Percentiles rank a stretch among this genome's conserved stretches.
phyloP scores from a whole-genome alignment of 1,140 invertebrate species.

The Campoletis sonorensis region DNA sequence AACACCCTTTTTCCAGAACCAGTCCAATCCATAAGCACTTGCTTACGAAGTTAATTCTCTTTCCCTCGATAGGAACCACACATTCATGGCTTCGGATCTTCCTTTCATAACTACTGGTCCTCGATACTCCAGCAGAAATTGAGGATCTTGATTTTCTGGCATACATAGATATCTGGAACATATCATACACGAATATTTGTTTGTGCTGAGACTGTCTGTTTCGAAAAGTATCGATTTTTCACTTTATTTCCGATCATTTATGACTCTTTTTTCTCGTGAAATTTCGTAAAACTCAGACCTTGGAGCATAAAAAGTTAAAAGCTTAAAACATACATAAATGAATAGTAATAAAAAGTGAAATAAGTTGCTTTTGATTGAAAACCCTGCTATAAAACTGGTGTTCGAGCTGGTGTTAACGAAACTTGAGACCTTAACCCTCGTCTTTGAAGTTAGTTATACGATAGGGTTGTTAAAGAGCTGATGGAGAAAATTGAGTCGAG shows the following conservation, averaged over 20 bases:
- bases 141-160: slow-evolving; percentile 89
- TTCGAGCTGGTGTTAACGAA: too few relatives aligned
- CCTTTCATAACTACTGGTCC: slow-evolving; percentile 96
- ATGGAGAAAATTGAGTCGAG: slow-evolving; percentile 25
- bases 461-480: background rate
- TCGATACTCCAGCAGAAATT: slow-evolving; percentile 91
- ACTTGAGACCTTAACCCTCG: too few relatives aligned
- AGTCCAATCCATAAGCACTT: too few relatives aligned
- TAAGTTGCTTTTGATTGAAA: too few relatives aligned
- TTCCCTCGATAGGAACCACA: slow-evolving; percentile 90
- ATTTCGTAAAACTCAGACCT: background rate
- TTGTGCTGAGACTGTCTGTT: background rate
- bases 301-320: too few relatives aligned
- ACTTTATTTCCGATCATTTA: too few relatives aligned
- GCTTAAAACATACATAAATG: too few relatives aligned
- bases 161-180: slow-evolving; percentile 87
- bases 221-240: too few relatives aligned
- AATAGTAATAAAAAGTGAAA: too few relatives aligned
- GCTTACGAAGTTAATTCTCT: slow-evolving; percentile 69
- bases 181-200: slow-evolving; percentile 20
- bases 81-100: slow-evolving; percentile 95
- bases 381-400: too few relatives aligned
- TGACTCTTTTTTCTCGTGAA: too few relatives aligned
- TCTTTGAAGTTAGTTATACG: background rate
- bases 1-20: too few relatives aligned